Evolutionary conservation across 2,113 vertebrate genomes (phyloP).

Genomic region (Dascyllus trimaculatus): DNA sequence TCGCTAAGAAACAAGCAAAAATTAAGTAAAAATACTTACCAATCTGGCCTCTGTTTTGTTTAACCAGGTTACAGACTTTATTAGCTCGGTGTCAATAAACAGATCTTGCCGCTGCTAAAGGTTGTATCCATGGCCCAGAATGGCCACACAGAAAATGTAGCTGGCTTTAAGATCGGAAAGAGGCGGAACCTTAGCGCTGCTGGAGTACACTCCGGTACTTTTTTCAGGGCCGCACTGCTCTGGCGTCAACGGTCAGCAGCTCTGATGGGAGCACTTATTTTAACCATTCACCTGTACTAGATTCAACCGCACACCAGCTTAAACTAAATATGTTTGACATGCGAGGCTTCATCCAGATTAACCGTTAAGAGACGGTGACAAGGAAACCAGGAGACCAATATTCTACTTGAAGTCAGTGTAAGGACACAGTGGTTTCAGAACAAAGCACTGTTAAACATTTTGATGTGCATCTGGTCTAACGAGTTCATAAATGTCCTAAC

Average conservation of each 20-base stretch:
- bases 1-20: not conserved
- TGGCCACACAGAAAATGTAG: slow-evolving; percentile 72
- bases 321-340: not conserved
- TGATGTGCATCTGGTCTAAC: no score
- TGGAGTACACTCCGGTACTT: slow-evolving; percentile 43
- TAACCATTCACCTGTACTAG: not conserved
- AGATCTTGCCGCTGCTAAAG: slow-evolving; percentile 61
- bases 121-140: slow-evolving; percentile 82
- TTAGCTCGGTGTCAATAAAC: slow-evolving; percentile 72
- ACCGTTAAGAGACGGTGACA: no score
- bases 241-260: not conserved
- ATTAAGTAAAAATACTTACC: slow-evolving; percentile 63
- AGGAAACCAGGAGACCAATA: no score
- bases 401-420: no score
- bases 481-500: no score
- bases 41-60: slow-evolving; percentile 52
- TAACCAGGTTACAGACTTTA: slow-evolving; percentile 16
- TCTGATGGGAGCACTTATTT: not conserved
- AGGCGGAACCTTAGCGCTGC: slow-evolving; percentile 65
- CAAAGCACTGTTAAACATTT: no score
- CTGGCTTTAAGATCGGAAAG: slow-evolving; percentile 48
- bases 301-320: not conserved
- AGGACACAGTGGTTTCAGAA: no score
- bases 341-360: no score
- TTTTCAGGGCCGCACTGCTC: slow-evolving; percentile 61